Conservation (phyloP, 2,113 vertebrate genomes). For the Nipponia nippon region DNA sequence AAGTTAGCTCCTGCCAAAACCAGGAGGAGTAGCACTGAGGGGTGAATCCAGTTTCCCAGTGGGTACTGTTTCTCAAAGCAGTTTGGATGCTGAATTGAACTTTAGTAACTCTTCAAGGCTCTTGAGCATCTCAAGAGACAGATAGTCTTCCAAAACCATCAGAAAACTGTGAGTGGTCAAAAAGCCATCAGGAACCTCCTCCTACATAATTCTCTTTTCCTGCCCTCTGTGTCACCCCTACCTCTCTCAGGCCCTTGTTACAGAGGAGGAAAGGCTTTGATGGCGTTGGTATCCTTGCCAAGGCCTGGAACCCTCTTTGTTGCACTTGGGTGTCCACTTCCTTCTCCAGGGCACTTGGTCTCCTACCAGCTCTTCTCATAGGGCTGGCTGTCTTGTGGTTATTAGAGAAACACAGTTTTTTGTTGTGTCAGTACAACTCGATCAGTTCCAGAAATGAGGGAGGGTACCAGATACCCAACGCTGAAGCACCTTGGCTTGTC, state of each 20-base stretch:
- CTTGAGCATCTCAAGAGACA: not conserved
- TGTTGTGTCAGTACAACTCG: not conserved
- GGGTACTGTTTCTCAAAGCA: not conserved
- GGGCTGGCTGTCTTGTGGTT: not conserved
- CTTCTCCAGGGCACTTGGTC: not conserved
- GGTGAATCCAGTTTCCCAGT: not conserved
- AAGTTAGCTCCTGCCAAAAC: not conserved
- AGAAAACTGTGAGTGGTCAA: not conserved
- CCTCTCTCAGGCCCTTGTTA: not conserved
- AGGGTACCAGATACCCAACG: not conserved
- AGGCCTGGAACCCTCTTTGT: not conserved
- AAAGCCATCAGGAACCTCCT: not conserved
- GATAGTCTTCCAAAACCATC: not conserved
- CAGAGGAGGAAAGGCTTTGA: not conserved
- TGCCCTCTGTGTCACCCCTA: not conserved
- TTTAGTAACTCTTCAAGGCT: not conserved
- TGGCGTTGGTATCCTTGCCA: not conserved
- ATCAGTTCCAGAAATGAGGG: not conserved
- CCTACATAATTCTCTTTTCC: not conserved
- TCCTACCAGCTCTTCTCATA: not conserved
- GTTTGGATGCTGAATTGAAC: not conserved
- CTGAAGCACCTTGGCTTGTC: not conserved
- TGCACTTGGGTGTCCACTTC: not conserved
- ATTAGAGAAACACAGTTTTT: not conserved
- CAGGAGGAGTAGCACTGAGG: not conserved